Base-by-base conservation (phyloP, 2,888 invertebrate genomes). In the Dasypolia templi region DNA sequence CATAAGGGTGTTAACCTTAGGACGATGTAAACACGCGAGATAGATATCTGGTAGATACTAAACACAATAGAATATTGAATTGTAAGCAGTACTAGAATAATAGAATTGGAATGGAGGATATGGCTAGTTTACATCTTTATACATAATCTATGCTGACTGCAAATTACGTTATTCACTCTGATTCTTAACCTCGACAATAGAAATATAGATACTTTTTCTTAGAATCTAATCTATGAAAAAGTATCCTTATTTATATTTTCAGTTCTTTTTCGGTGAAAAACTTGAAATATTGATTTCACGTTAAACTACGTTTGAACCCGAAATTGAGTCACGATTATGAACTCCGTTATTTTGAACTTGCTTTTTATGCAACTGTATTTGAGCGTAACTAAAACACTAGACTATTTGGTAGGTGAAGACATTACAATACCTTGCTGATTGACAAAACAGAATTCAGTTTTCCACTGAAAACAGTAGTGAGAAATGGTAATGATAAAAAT, bases 1-100 rank as follows among this genome's bases (percentile, higher is more conserved):
- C 66, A 63, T 72, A 67, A 72, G 84, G 78, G 53, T 81, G 62
- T 84, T 81, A 69, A 84, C 81, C 73, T 83, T 55, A 78, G 64
- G 53, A 49, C 39, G 49, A 35, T 72, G 69, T 83, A 82, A 79
- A 76, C 72, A 82, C 29, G 63, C 55, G 29, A 39, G 32, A 5
- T 78, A 63, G 71, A 78, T 81, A 78, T 64, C 35, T 59, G 17
- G 9, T 35, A 29, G 74, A 70, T 71, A 79, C 35, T 73, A 65
- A 71, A 65, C 46, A 81, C 82, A 82, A 82, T 74, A 61, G 79
- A 74, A 78, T 78, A 74, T 68, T 78, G 70, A 81, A 78, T 78
- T 55, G 67, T 49, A 67, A 70, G 12, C 58, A 70, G 56, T 49
- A 56, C 12, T 65, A 14, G 29, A 72, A 51, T 44, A 70, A 70